Evolutionary conservation across 2,888 invertebrate species (phyloP).

Genomic region (Lasioglossum villosulum): DNA sequence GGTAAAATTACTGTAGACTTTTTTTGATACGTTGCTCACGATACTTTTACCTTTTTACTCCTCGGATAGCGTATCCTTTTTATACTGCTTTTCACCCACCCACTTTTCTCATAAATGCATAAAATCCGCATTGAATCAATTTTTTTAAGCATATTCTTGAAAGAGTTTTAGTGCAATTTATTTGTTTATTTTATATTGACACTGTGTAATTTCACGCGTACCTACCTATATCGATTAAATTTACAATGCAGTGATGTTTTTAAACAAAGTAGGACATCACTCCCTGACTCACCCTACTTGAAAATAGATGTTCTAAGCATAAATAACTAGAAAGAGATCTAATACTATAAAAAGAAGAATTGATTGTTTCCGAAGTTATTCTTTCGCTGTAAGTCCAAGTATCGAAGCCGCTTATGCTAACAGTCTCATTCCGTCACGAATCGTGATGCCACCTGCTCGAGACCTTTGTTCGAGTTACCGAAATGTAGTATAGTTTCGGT

Average conservation of each 20-base stretch:
- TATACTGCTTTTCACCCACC: neutral
- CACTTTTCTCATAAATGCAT: neutral
- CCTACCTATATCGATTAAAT: neutral
- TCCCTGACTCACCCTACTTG: neutral
- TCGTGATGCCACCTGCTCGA: neutral
- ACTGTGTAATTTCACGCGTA: neutral
- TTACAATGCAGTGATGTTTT: neutral
- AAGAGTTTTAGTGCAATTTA: neutral
- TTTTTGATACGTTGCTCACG: neutral
- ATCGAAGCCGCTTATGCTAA: too few relatives aligned
- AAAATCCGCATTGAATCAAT: neutral
- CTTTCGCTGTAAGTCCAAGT: neutral
- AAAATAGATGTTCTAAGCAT: neutral
- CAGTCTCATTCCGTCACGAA: neutral
- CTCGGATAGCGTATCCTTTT: too few relatives aligned
- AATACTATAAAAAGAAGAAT: neutral
- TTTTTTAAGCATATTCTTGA: too few relatives aligned
- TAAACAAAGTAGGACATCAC: neutral
- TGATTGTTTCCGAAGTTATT: neutral
- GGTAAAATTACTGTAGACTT: neutral
- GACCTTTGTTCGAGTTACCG: conserved; percentile 23
- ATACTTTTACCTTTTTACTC: too few relatives aligned
- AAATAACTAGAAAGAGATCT: neutral
- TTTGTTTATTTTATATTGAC: neutral
- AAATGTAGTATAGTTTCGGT: conserved; percentile 37